These are phyloP conservation scores for Oryzias sinensis DNA, from an alignment of 2,797 vertebrate genomes.

Conservation along the genomic window DNA sequence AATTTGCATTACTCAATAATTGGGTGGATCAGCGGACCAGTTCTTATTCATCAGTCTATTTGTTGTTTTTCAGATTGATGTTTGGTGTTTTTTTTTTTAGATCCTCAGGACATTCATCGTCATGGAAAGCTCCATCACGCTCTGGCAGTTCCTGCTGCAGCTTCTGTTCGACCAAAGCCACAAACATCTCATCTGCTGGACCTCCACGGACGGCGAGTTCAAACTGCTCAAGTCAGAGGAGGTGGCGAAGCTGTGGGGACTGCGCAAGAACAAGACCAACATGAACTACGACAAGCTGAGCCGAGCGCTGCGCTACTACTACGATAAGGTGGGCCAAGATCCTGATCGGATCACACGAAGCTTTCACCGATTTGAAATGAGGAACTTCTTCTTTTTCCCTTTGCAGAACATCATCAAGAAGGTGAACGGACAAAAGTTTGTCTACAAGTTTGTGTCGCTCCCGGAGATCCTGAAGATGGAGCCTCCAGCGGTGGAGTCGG, in stretches of 20 bases:
- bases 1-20: no score
- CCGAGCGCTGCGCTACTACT: constrained; percentile 95
- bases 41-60: no score
- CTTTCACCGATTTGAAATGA: neutral
- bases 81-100: constrained; percentile 8
- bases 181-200: constrained; percentile 97
- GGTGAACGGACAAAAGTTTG: constrained; percentile 95
- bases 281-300: constrained; percentile 99
- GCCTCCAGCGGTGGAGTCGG: constrained; percentile 86
- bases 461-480: constrained; percentile 96
- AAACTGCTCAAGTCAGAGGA: constrained; percentile 97
- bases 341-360: no score
- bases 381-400: constrained; percentile 35
- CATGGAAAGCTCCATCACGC: constrained; percentile 98
- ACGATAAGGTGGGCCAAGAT: constrained; percentile 86
- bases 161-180: constrained; percentile 94
- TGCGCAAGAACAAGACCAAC: constrained; percentile 98
- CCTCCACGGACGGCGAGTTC: constrained; percentile 94
- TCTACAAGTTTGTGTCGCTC: constrained; percentile 96
- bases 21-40: neutral
- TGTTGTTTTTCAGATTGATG: no score
- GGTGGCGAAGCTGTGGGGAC: constrained; percentile 96
- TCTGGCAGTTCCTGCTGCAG: constrained; percentile 99
- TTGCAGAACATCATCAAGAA: constrained; percentile 96
- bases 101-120: constrained; percentile 36